Conservation (phyloP, 2,797 vertebrate genomes). For the Coccyzus lansbergi region DNA sequence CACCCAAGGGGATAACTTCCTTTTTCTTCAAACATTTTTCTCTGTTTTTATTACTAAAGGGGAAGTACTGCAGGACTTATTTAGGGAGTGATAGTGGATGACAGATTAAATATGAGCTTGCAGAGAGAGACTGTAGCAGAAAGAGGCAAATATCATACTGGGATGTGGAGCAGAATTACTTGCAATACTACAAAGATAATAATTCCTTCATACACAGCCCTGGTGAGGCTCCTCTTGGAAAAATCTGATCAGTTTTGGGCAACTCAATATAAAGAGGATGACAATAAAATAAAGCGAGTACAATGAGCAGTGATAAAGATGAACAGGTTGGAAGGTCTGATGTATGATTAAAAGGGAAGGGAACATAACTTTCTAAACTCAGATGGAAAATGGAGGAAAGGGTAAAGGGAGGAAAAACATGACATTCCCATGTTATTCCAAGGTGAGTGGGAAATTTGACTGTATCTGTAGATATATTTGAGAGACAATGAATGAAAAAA, state of each 20-base stretch:
- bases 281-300: slow-evolving; percentile 49
- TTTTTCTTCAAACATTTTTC: slow-evolving; percentile 57
- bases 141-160: slow-evolving; percentile 57
- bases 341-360: slow-evolving; percentile 22
- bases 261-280: slow-evolving; percentile 51
- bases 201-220: slow-evolving; percentile 34
- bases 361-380: slow-evolving; percentile 10
- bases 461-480: not conserved
- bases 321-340: slow-evolving; percentile 40
- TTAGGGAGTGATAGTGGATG: slow-evolving; percentile 65
- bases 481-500: not conserved
- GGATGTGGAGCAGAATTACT: slow-evolving; percentile 58
- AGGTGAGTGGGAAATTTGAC: not conserved
- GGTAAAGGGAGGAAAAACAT: not conserved
- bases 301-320: slow-evolving; percentile 57
- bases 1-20: slow-evolving; percentile 45
- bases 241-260: slow-evolving; percentile 56
- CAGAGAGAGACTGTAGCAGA: slow-evolving; percentile 46
- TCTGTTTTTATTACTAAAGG: slow-evolving; percentile 60
- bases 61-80: slow-evolving; percentile 63
- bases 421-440: not conserved
- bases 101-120: slow-evolving; percentile 68
- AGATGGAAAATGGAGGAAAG: not conserved
- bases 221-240: slow-evolving; percentile 48
- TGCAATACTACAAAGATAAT: slow-evolving; percentile 59